Evolutionary conservation across 2,888 invertebrate genomes (phyloP), one percentile per base, ranked within the genome.

Genomic region (Pachliopta kotzebuea): DNA sequence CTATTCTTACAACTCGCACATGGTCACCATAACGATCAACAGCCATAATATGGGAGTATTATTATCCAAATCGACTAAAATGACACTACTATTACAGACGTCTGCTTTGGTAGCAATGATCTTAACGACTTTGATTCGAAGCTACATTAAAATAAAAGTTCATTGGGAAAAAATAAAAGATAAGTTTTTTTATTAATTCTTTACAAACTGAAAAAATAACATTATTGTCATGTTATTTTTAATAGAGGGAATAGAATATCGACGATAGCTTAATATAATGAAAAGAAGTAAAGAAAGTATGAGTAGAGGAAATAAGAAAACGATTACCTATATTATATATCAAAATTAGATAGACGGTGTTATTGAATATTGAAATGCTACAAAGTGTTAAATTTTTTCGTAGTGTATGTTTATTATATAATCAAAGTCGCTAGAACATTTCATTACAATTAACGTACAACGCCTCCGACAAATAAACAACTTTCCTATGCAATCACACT

Each of bases 401-500:
- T 60, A 54, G 31, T 53, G 31, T 57, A 61, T 45, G 54, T 56
- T 55, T 59, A 42, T 55, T 59, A 26, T 55, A 57, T 62, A 59
- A 62, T 65, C 61, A 67, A 67, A 69, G 66, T 63, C 63, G 66
- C 62, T 24, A 58, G 68, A 60, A 74, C 74, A 74, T 71, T 74
- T 70, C 73, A 71, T 74, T 78, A 76, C 79, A 79, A 82, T 78
- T 79, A 80, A 45, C 26, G 45, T 61, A 82, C 81, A 81, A 79
- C 81, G 78, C 75, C 79, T 75, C 77, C 78, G 79, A 84, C 78
- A 88, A 89, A 86, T 84, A 78, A 89, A 86, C 81, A 83, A 83
- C 84, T 83, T 84, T 76, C 81, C 83, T 86, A 87, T 85, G 90
- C 92, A 92, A 86, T 88, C 92, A 91, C 90, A 87, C 91, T 86